Evolutionary conservation across 2,113 vertebrate species (phyloP), one percentile per base, ranked within the genome.

Genomic region (Tetrax tetrax): DNA sequence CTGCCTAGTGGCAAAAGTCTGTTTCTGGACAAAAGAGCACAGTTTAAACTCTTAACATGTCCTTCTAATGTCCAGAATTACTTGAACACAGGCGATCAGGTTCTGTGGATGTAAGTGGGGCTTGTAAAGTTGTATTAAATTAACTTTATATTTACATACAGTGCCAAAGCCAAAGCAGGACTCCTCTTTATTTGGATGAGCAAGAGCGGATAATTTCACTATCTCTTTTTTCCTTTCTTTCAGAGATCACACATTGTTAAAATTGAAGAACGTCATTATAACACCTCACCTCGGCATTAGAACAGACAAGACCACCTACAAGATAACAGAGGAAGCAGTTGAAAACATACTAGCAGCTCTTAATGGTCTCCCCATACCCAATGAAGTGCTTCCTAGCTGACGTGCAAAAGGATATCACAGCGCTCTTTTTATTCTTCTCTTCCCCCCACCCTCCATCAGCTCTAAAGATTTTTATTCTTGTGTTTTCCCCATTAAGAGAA

Each of bases 191-290:
- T 82, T 72, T 65, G n/a, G 18, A 50, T 4, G 2, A 92, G 70
- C 31, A 41, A n/a, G 19, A 38, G 53, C 10, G 33, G 8, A 25
- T 83, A 33, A 66, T 19, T 76, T 76, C 45, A 68, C 20, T 31
- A 28, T 14, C 19, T 54, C 7, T 38, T 61, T 77, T 78, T 82
- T 84, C 57, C 60, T 94, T 94, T 66, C 38, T 96, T 96, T 50
- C 93, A 98, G 97, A 95, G 95, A 96, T 92, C 96, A 97, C 47
- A 87, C 71, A 9, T 68, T 98, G 87, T 45, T 98, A 66, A 93
- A 96, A 76, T 43, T 98, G 89, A 97, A 96, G 70, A 98, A 97
- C 1, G 1, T 98, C 70, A 80, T 87, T 74, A 24, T 97, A 96
- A 97, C 87, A 3, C 97, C 97, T 91, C 98, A 98, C 47, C 63